Evolutionary conservation across 2,797 vertebrate genomes (phyloP), one percentile per base, ranked within the genome.

Genomic region (Calcarius lapponicus): DNA sequence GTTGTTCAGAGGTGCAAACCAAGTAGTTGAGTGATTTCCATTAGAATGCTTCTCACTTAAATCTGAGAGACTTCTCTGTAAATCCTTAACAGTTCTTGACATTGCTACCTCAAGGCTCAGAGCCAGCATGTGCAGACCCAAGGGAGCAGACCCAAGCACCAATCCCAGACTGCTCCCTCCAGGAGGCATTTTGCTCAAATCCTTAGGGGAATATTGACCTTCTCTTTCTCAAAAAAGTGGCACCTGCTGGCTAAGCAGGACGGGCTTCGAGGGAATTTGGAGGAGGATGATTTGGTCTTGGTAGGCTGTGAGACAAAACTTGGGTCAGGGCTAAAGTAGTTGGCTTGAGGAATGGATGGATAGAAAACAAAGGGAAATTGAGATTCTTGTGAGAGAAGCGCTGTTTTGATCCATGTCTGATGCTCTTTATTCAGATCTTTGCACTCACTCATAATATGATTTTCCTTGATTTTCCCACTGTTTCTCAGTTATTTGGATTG

Each of bases 21-120:
- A 42, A 79, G 57, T 42, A 74, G 53, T 38, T 91, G 28, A 38
- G 42, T 50, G 51, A 80, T 87, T 94, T 92, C 86, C 19, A 17
- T 86, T 67, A 60, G 74, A 85, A 76, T 88, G 40, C 64, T 96
- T 93, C 92, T 79, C 74, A 43, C 81, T 92, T 94, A 42, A 70
- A 88, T 97, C 73, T 48, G 6, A 51, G 38, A 65, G 65, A 93
- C 74, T 74, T 87, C 28, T 84, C 43, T 94, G 32, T 74, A 74
- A 88, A 88, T 91, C 62, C 80, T 87, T 93, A 97, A 96, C 89
- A 93, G 21, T 75, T 97, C 73, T 95, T 96, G 95, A 95, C 92
- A 86, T 32, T 20, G 67, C 45, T 88, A 66, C 91, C 91, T 95
- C 57, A 76, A 94, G 96, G 94, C 80, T 0, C n/a, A 50, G 76